Conservation (phyloP, 2,113 vertebrate genomes). For the Pygathrix nemaeus region DNA sequence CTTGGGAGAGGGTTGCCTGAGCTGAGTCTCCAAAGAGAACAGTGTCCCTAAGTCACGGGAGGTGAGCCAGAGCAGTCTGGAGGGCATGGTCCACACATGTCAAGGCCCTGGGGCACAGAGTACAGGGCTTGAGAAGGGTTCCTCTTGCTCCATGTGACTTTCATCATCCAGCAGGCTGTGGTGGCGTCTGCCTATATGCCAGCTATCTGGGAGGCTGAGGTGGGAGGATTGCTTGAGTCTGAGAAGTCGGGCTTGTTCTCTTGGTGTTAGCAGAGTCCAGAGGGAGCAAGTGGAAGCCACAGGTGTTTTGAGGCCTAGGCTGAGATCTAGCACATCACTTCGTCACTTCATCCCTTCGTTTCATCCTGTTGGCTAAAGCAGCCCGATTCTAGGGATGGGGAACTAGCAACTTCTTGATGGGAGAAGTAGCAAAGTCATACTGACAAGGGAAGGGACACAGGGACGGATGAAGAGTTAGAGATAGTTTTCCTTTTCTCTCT, state of each 20-base stretch:
- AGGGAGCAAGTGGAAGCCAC: not conserved
- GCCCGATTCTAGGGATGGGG: not conserved
- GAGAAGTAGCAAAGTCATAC: not conserved
- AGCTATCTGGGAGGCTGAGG: no score
- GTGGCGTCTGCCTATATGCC: no score
- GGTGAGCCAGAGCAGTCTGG: not conserved
- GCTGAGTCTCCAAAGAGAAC: not conserved
- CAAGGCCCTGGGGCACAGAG: not conserved
- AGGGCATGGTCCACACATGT: not conserved
- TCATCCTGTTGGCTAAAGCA: not conserved
- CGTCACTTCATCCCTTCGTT: rapidly evolving
- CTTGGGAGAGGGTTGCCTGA: not conserved
- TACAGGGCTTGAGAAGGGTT: not conserved
- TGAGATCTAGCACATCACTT: no score
- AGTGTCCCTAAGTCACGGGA: not conserved
- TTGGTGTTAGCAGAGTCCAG: not conserved
- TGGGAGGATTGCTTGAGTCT: no score
- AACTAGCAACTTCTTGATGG: not conserved
- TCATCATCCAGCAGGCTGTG: not conserved
- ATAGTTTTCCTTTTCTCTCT: no score
- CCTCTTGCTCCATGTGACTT: not conserved
- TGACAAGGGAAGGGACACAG: not conserved
- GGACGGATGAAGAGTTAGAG: not conserved
- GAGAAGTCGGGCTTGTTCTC: not conserved
- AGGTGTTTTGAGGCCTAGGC: not conserved